Conservation (phyloP, 2,888 invertebrate species). For the Megalurothrips usitatus region DNA sequence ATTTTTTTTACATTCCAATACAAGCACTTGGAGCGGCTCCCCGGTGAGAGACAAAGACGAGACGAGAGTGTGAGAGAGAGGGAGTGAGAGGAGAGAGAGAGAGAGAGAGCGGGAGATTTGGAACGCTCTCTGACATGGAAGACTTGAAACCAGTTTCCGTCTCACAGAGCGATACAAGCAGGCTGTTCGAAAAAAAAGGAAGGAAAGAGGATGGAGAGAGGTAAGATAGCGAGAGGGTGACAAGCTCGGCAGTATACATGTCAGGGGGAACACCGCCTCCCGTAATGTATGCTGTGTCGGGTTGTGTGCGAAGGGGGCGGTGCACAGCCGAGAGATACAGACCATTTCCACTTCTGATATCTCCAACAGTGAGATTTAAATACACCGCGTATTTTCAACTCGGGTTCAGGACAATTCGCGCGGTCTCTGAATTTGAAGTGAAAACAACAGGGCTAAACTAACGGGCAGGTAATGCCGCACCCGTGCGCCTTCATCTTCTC, state of each 20-base stretch:
- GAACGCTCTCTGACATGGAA: background rate
- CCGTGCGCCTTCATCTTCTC: too few species aligned
- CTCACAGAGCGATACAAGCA: too few species aligned
- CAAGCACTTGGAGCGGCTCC: background rate
- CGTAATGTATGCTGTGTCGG: background rate
- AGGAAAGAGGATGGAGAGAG: background rate
- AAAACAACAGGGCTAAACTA: too few species aligned
- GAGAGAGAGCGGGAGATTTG: background rate
- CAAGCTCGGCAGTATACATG: constrained; percentile 8
- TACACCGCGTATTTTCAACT: too few species aligned
- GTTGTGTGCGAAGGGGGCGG: background rate
- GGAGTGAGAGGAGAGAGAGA: background rate
- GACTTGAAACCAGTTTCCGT: background rate
- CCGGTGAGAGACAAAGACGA: too few species aligned
- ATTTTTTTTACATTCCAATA: too few species aligned
- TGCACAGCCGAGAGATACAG: background rate
- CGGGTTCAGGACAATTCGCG: too few species aligned
- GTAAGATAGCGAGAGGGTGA: background rate
- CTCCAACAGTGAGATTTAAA: too few species aligned
- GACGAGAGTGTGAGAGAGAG: background rate
- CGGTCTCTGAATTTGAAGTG: too few species aligned
- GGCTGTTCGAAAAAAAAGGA: too few species aligned
- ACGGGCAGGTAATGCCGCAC: too few species aligned
- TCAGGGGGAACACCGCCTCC: background rate
- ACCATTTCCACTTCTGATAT: background rate